phyloP scores from a whole-genome alignment of 2,888 invertebrate genomes.

The Falcaria lacertinaria region DNA sequence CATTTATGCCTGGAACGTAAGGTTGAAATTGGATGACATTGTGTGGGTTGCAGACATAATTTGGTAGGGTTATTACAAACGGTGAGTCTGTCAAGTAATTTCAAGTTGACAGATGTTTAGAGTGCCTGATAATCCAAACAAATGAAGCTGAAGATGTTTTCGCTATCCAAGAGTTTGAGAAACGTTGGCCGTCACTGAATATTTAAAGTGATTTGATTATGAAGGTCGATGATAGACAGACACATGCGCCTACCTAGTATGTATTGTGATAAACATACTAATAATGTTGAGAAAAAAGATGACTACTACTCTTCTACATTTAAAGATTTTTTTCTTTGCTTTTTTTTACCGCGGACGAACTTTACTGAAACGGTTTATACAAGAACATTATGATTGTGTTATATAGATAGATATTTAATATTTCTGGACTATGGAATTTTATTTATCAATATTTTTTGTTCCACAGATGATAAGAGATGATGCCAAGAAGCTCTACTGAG shows the following conservation, averaged over 20 bases:
- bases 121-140: slow-evolving; percentile 52
- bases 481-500: slow-evolving; percentile 28
- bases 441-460: slow-evolving; percentile 17
- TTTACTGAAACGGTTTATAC: too few species aligned
- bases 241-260: slow-evolving; percentile 1
- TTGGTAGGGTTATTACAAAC: background rate
- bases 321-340: too few species aligned
- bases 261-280: too few species aligned
- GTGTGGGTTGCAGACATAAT: background rate
- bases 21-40: background rate
- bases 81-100: slow-evolving; percentile 39
- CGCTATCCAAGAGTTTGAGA: slow-evolving; percentile 38
- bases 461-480: slow-evolving; percentile 53
- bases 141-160: slow-evolving; percentile 56
- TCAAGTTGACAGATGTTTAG: slow-evolving; percentile 57
- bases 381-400: too few species aligned
- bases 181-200: slow-evolving; percentile 28
- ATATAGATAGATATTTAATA: too few species aligned
- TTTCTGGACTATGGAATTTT: too few species aligned
- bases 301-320: too few species aligned
- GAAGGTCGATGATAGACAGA: slow-evolving; percentile 6
- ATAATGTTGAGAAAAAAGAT: too few species aligned
- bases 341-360: too few species aligned
- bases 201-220: slow-evolving; percentile 41
- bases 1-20: slow-evolving; percentile 6